phyloP scores from a whole-genome alignment of 2,888 invertebrate genomes.

The Encarsia formosa region DNA sequence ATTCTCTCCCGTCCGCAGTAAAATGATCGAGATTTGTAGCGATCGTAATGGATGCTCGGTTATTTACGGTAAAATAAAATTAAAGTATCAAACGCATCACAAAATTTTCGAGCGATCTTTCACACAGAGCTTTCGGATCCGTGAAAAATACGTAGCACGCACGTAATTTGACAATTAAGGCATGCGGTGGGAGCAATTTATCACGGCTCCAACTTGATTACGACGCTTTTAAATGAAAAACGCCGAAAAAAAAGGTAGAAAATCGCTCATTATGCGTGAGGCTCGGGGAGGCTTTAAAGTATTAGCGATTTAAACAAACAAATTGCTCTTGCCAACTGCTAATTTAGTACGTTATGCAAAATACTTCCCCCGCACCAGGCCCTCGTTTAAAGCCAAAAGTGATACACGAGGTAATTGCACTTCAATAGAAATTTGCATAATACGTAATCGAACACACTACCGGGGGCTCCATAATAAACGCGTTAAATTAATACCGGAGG shows the following conservation, averaged over 20 bases:
- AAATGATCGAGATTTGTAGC: too few relatives aligned
- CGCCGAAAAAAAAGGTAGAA: not conserved
- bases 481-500: constrained; percentile 20
- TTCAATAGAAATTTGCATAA: constrained; percentile 18
- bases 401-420: constrained; percentile 13
- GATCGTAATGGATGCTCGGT: too few relatives aligned
- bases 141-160: too few relatives aligned
- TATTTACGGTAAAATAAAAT: too few relatives aligned
- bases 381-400: constrained; percentile 12
- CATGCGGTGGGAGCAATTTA: too few relatives aligned
- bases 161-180: too few relatives aligned
- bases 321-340: constrained; percentile 2
- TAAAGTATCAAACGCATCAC: too few relatives aligned
- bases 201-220: not conserved
- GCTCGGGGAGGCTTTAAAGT: constrained; percentile 18
- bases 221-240: not conserved
- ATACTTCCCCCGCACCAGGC: too few relatives aligned
- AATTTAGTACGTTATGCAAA: too few relatives aligned
- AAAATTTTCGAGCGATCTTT: too few relatives aligned
- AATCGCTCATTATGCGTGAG: not conserved
- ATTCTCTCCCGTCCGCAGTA: too few relatives aligned
- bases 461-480: not conserved
- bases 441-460: constrained; percentile 6
- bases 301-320: constrained; percentile 9
- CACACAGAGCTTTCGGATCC: too few relatives aligned